Evolutionary conservation across 2,888 invertebrate genomes (phyloP).

Genomic region (Chymomyza procnemis): DNA sequence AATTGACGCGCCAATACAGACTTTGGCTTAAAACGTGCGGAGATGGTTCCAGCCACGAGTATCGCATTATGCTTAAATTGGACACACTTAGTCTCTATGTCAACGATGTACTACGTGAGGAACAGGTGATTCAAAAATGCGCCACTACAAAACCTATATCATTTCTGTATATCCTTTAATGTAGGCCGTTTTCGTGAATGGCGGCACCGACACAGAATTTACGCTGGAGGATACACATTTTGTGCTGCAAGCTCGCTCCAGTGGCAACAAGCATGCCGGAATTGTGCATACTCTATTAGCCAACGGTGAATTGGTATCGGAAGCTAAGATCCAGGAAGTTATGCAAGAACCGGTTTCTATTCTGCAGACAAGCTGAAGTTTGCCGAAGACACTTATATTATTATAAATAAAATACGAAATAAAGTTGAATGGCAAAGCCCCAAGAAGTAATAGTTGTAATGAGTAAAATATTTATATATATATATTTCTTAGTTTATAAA

Average conservation of each 20-base stretch:
- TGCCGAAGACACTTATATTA: not conserved
- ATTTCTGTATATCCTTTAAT: conserved; percentile 58
- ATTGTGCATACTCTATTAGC: conserved; percentile 81
- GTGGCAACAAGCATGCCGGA: conserved; percentile 80
- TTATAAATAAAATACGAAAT: conserved; percentile 7
- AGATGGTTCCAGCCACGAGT: conserved; percentile 79
- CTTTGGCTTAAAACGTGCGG: conserved; percentile 83
- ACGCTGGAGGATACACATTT: conserved; percentile 73
- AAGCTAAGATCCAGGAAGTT: conserved; percentile 74
- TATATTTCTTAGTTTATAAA: not conserved
- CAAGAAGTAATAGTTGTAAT: not conserved
- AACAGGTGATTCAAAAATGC: conserved; percentile 60
- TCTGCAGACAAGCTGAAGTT: conserved; percentile 55
- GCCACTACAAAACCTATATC: not conserved
- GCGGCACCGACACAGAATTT: conserved; percentile 91
- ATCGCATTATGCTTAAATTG: conserved; percentile 85
- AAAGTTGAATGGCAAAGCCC: not conserved
- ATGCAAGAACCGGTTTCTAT: conserved; percentile 75
- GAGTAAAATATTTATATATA: not conserved
- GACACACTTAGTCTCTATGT: conserved; percentile 76
- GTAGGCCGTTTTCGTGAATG: conserved; percentile 89
- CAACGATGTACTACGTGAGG: conserved; percentile 75
- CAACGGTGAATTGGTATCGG: conserved; percentile 78
- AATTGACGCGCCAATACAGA: conserved; percentile 86
- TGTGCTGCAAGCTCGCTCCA: conserved; percentile 75